These are phyloP conservation scores for Takifugu flavidus DNA, from an alignment of 2,113 vertebrate genomes.

Conservation along the genomic window DNA sequence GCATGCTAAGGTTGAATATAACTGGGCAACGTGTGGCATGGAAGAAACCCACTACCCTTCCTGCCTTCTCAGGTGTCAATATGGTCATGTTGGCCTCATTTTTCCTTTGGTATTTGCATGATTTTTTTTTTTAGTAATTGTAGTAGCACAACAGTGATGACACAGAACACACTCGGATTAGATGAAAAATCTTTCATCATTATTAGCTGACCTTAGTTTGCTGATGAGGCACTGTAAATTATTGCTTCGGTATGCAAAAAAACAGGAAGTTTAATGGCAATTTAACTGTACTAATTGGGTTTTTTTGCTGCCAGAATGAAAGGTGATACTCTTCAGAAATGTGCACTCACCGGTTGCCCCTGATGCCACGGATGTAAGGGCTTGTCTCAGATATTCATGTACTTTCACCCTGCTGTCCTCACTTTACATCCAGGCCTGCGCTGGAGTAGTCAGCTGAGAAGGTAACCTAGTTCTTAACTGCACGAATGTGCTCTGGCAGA, in stretches of 20 bases:
- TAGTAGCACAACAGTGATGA: too few species aligned
- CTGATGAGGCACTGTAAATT: background rate
- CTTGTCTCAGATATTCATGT: constrained; percentile 12
- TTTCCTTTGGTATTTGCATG: too few species aligned
- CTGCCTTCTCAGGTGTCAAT: too few species aligned
- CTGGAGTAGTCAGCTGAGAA: constrained; percentile 1
- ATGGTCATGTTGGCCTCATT: too few species aligned
- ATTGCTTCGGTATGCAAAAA: background rate
- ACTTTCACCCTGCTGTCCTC: constrained; percentile 7
- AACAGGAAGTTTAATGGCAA: background rate
- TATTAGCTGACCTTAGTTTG: too few species aligned
- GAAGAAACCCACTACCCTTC: background rate
- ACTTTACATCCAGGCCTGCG: constrained; percentile 13
- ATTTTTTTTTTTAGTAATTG: too few species aligned
- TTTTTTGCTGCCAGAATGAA: too few species aligned
- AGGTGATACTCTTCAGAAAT: background rate
- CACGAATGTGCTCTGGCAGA: background rate
- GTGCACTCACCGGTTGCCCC: constrained; percentile 4
- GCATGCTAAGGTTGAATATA: constrained; percentile 1
- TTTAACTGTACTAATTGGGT: background rate
- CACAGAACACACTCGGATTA: too few species aligned
- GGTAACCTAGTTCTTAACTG: background rate
- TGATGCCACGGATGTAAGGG: background rate
- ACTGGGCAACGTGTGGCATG: constrained; percentile 12
- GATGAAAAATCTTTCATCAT: too few species aligned